These are phyloP conservation scores for Anoplophora glabripennis DNA, from an alignment of 1,140 invertebrate species.

Conservation along the genomic window DNA sequence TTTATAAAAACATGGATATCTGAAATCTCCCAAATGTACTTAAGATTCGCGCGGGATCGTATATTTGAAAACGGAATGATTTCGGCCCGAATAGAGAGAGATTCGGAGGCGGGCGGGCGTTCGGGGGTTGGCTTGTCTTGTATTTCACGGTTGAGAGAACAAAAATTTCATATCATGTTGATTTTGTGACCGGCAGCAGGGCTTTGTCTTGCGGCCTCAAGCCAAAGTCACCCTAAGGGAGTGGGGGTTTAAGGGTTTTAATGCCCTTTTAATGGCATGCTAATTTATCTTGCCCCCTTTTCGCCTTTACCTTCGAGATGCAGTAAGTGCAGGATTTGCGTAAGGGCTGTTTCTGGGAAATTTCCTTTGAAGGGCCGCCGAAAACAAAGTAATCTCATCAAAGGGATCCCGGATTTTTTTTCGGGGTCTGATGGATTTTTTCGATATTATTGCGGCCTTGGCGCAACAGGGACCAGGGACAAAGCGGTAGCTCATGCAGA, in stretches of 20 bases:
- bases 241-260: slow-evolving; percentile 26
- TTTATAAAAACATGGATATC: slow-evolving; percentile 2
- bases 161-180: slow-evolving; percentile 39
- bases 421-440: too few species aligned
- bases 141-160: slow-evolving; percentile 35
- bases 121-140: slow-evolving; percentile 19
- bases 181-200: slow-evolving; percentile 30
- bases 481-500: too few species aligned
- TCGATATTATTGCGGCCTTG: too few species aligned
- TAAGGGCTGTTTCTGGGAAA: neutral
- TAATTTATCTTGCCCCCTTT: slow-evolving; percentile 15
- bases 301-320: slow-evolving; percentile 1
- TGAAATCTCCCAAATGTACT: neutral
- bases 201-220: slow-evolving; percentile 30
- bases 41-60: too few species aligned
- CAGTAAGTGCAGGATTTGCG: neutral
- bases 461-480: too few species aligned
- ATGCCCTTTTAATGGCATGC: slow-evolving; percentile 25
- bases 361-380: too few species aligned
- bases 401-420: too few species aligned
- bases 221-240: slow-evolving; percentile 23
- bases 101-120: too few species aligned
- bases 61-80: too few species aligned
- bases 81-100: too few species aligned
- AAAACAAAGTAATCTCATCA: too few species aligned